Evolutionary conservation across 2,888 invertebrate genomes (phyloP).

Genomic region (Bombylius major): DNA sequence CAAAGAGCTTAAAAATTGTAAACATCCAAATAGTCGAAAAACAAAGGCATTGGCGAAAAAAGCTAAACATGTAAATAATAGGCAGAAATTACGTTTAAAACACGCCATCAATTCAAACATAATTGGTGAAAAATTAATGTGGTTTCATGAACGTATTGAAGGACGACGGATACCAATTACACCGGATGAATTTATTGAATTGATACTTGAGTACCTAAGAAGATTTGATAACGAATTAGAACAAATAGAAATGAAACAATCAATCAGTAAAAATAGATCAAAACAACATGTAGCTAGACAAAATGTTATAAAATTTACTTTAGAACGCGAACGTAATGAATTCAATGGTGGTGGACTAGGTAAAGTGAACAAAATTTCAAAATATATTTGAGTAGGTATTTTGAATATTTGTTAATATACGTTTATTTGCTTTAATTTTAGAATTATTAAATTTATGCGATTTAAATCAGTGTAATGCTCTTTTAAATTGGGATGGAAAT

Average conservation of each 20-base stretch:
- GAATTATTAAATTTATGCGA: constrained; percentile 31
- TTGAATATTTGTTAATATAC: neutral
- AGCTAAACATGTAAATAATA: constrained; percentile 42
- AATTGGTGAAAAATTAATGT: constrained; percentile 61
- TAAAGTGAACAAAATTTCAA: constrained; percentile 16
- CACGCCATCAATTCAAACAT: constrained; percentile 60
- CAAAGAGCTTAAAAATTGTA: constrained; percentile 44
- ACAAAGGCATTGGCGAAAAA: constrained; percentile 60
- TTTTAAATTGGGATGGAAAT: constrained; percentile 35
- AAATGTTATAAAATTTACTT: constrained; percentile 63
- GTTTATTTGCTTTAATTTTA: constrained; percentile 7
- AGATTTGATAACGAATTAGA: constrained; percentile 66
- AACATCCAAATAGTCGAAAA: constrained; percentile 79
- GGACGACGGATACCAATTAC: constrained; percentile 41
- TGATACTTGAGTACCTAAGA: constrained; percentile 40
- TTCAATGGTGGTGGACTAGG: constrained; percentile 68
- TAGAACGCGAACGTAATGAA: constrained; percentile 59
- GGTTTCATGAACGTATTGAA: constrained; percentile 59
- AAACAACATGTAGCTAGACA: constrained; percentile 71
- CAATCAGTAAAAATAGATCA: constrained; percentile 51
- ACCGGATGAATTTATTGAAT: constrained; percentile 45
- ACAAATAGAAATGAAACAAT: constrained; percentile 66
- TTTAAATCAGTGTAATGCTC: constrained; percentile 24
- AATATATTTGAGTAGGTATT: too few species aligned
- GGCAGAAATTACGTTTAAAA: constrained; percentile 36